Percentiles rank a stretch among this genome's conserved stretches.
Evolutionary conservation across 2,888 invertebrate species (phyloP).

Genomic region (Zelleria hepariella): DNA sequence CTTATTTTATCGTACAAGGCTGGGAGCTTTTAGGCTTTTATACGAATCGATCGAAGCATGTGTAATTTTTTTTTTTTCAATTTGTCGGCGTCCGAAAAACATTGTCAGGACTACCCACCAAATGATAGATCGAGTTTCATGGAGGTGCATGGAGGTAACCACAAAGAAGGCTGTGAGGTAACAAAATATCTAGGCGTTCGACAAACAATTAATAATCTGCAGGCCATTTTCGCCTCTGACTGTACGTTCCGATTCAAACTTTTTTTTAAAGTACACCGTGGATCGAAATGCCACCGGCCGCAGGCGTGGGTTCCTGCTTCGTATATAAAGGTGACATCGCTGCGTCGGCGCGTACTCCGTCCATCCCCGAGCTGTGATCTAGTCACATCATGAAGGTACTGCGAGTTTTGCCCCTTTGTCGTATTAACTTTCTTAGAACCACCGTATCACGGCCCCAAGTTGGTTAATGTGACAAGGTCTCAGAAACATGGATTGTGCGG

Average conservation of each 20-base stretch:
- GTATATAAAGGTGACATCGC: neutral
- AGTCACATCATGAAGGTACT: constrained; percentile 1
- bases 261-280: constrained; percentile 7
- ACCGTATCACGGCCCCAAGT: neutral
- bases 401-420: neutral
- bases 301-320: neutral
- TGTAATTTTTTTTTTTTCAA: too few species aligned
- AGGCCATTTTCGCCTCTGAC: neutral
- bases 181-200: too few species aligned
- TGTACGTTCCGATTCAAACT: neutral
- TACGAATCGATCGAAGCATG: too few species aligned
- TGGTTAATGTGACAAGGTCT: neutral
- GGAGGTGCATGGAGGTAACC: too few species aligned
- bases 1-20: too few species aligned
- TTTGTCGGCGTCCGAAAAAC: too few species aligned
- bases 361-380: neutral
- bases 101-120: too few species aligned
- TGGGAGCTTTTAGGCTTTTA: too few species aligned
- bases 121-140: too few species aligned
- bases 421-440: neutral
- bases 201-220: neutral
- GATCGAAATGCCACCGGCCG: neutral
- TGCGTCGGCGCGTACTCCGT: neutral
- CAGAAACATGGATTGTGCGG: neutral
- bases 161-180: neutral